Evolutionary conservation across 2,113 vertebrate species (phyloP).

Genomic region (Myotis yumanensis): DNA sequence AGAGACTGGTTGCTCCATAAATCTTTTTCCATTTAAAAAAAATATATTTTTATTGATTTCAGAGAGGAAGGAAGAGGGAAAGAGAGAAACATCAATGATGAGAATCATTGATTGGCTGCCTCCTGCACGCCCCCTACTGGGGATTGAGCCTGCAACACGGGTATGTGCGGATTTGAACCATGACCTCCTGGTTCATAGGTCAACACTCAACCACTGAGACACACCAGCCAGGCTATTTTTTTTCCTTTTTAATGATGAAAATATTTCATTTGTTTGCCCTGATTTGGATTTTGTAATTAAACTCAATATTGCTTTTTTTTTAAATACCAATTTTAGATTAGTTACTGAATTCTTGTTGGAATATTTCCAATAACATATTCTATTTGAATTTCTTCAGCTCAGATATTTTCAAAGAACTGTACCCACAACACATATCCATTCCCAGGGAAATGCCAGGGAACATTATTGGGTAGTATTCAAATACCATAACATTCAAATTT

Average conservation of each 20-base stretch:
- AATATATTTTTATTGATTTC: neutral
- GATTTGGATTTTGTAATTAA: conserved; percentile 5
- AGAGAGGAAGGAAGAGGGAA: neutral
- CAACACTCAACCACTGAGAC: neutral
- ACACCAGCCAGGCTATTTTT: neutral
- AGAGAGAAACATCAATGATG: neutral
- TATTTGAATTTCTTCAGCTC: neutral
- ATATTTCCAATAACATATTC: neutral
- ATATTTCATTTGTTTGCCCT: neutral
- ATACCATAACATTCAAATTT: neutral
- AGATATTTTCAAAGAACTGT: neutral
- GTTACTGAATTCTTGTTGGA: neutral
- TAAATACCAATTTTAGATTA: neutral
- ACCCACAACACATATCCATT: neutral
- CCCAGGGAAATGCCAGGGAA: neutral
- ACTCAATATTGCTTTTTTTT: neutral
- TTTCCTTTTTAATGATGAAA: neutral
- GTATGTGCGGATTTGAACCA: neutral
- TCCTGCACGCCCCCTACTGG: neutral
- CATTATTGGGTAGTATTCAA: neutral
- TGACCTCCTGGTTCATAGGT: neutral
- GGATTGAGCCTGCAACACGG: no score
- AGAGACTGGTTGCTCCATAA: neutral
- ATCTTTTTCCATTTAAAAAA: neutral
- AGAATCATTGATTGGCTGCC: neutral